phyloP scores from a whole-genome alignment of 1,140 invertebrate genomes.

The Drosophila kepulauana region DNA sequence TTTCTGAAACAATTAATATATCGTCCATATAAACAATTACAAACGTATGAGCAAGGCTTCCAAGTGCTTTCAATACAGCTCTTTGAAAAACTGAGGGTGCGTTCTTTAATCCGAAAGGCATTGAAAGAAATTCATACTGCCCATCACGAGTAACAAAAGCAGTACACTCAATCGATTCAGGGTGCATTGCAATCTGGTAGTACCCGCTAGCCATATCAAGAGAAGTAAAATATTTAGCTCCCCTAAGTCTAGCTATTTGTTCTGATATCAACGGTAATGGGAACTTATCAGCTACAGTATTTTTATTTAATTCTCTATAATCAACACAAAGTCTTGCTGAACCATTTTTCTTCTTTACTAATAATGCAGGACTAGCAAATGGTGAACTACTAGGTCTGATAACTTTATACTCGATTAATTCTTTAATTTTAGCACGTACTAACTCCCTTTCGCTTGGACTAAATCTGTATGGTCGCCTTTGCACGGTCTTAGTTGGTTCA shows the following conservation, averaged over 20 bases:
- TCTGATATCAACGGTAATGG: too few species aligned
- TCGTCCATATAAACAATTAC: too few species aligned
- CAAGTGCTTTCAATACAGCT: neutral
- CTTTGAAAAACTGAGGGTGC: too few species aligned
- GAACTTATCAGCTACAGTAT: constrained; percentile 3
- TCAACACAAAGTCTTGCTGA: constrained; percentile 16
- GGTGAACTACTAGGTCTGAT: constrained; percentile 27
- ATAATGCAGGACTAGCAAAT: constrained; percentile 16
- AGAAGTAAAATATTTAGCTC: too few species aligned
- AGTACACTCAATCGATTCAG: neutral
- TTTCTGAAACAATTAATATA: neutral
- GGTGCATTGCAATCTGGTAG: neutral
- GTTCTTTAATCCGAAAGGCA: too few species aligned
- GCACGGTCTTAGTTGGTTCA: constrained; percentile 11
- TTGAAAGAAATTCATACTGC: neutral
- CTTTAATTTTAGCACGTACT: constrained; percentile 23
- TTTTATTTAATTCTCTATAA: constrained; percentile 19
- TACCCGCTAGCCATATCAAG: too few species aligned
- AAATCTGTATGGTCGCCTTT: constrained; percentile 22
- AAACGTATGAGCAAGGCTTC: too few species aligned
- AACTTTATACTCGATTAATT: constrained; percentile 20
- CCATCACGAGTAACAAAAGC: neutral
- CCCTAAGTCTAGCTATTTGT: too few species aligned
- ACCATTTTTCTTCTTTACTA: constrained; percentile 26
- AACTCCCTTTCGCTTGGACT: constrained; percentile 22